Conservation (phyloP, 1,140 invertebrate species). For the Drosophila lacteicornis region DNA sequence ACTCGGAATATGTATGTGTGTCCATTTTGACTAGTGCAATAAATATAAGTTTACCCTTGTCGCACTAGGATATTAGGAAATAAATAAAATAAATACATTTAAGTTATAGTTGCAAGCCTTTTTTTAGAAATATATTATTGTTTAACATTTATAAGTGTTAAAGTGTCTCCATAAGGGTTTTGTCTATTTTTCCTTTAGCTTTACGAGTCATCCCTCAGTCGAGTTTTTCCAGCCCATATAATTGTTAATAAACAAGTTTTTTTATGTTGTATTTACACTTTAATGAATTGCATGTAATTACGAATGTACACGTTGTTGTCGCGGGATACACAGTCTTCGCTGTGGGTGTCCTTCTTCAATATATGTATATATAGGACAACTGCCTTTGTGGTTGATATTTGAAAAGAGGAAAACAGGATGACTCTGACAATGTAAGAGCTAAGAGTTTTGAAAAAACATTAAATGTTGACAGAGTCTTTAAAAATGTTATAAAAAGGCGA, state of each 20-base stretch:
- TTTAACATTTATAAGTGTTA: no score
- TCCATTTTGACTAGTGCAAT: no score
- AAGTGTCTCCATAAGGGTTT: not conserved
- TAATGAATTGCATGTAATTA: conserved; percentile 66
- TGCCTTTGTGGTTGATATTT: conserved; percentile 5
- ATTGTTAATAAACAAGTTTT: conserved; percentile 48
- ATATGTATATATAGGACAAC: conserved; percentile 1
- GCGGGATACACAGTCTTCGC: conserved; percentile 3
- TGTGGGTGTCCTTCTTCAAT: conserved; percentile 28
- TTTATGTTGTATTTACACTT: conserved; percentile 52
- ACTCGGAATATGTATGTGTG: no score
- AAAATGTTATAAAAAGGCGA: not conserved
- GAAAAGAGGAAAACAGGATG: not conserved
- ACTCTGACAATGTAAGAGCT: no score
- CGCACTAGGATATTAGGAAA: no score
- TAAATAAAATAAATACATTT: no score
- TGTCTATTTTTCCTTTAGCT: not conserved
- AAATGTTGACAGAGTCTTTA: conserved; percentile 1
- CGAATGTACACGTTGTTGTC: conserved; percentile 36
- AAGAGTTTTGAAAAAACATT: not conserved
- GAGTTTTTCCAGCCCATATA: conserved; percentile 5
- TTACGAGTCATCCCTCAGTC: conserved; percentile 8
- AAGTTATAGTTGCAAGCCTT: no score
- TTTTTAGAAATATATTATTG: no score
- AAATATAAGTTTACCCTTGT: no score